phyloP scores from a whole-genome alignment of 2,113 vertebrate species.

The Camelus bactrianus region DNA sequence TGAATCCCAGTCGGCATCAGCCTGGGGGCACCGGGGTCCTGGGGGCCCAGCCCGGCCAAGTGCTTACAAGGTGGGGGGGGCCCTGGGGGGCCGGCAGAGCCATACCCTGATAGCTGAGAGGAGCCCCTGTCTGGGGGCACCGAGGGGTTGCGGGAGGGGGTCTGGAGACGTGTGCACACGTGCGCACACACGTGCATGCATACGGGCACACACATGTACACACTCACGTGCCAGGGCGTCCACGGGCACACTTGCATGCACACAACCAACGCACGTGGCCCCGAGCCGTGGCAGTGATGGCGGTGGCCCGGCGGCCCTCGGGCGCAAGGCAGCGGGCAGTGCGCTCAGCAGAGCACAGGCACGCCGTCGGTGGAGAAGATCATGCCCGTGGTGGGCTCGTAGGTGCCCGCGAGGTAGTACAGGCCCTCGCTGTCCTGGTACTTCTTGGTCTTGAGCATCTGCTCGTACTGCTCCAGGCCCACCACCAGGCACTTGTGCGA shows the following conservation, averaged over 20 bases:
- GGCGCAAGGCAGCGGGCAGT: constrained; percentile 78
- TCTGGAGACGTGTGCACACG: constrained; percentile 77
- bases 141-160: constrained; percentile 64
- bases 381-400: constrained; percentile 99
- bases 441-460: constrained; percentile 98
- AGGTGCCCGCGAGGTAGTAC: constrained; percentile 99
- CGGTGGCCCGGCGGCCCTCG: constrained; percentile 61
- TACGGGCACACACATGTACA: constrained; percentile 64
- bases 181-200: constrained; percentile 67
- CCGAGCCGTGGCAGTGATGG: constrained; percentile 80
- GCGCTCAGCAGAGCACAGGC: constrained; percentile 95
- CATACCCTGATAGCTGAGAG: constrained; percentile 20
- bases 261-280: not conserved
- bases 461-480: constrained; percentile 97
- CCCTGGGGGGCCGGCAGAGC: constrained; percentile 63
- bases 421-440: constrained; percentile 99
- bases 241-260: constrained; percentile 43
- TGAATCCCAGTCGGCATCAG: not conserved
- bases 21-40: not conserved
- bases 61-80: constrained; percentile 57
- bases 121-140: constrained; percentile 38
- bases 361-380: constrained; percentile 99
- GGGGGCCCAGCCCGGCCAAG: not conserved
- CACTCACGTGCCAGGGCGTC: not conserved
- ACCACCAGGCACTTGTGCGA: constrained; percentile 99